phyloP scores from a whole-genome alignment of 2,797 vertebrate species.

The Picus viridis region DNA sequence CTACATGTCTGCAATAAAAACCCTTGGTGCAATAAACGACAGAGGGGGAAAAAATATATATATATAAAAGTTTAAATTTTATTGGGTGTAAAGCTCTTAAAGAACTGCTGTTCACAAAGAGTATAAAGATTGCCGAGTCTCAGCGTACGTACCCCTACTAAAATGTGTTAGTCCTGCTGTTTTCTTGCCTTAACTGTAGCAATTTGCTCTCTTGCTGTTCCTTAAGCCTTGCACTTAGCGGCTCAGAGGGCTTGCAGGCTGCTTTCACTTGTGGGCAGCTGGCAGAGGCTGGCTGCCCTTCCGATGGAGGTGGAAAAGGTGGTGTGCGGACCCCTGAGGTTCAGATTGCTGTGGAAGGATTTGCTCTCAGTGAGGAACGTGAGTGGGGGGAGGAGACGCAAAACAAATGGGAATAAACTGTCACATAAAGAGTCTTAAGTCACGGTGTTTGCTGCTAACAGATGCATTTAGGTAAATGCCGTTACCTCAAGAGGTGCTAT shows the following conservation, averaged over 20 bases:
- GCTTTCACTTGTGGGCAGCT: slow-evolving; percentile 24
- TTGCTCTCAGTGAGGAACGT: rapidly evolving
- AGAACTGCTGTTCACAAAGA: slow-evolving; percentile 71
- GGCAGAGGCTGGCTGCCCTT: slow-evolving; percentile 31
- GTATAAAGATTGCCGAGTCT: slow-evolving; percentile 63
- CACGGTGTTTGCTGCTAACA: slow-evolving; percentile 76
- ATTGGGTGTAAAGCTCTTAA: slow-evolving; percentile 82
- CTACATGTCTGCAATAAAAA: slow-evolving; percentile 75
- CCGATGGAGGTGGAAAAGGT: background rate
- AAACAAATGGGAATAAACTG: slow-evolving; percentile 69
- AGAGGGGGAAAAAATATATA: background rate
- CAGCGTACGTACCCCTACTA: slow-evolving; percentile 33
- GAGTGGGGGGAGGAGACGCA: background rate
- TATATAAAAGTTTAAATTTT: slow-evolving; percentile 79
- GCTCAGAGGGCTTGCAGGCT: background rate
- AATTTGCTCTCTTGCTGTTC: slow-evolving; percentile 43
- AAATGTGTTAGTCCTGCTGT: slow-evolving; percentile 59
- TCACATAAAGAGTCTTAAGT: slow-evolving; percentile 66
- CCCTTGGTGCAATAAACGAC: slow-evolving; percentile 68
- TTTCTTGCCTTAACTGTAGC: slow-evolving; percentile 58
- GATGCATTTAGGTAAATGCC: slow-evolving; percentile 86
- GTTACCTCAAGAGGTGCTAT: slow-evolving; percentile 85
- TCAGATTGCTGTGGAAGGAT: background rate
- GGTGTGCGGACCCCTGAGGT: background rate
- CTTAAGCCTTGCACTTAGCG: slow-evolving; percentile 49